Evolutionary conservation across 2,113 vertebrate genomes (phyloP).

Genomic region (Rana temporaria): DNA sequence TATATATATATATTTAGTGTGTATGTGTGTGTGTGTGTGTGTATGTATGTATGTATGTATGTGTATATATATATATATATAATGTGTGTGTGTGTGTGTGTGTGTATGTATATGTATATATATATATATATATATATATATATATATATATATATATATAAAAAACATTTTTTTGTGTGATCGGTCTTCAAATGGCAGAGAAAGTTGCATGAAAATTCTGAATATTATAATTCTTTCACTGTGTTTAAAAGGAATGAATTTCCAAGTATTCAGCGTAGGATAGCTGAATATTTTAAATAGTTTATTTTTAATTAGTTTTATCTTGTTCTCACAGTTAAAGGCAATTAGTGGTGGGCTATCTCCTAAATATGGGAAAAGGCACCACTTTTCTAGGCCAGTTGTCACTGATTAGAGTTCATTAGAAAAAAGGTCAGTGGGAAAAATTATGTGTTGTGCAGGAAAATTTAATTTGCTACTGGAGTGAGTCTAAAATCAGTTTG

Average conservation of each 20-base stretch:
- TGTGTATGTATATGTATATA: too few species aligned
- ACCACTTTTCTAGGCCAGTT: constrained; percentile 44
- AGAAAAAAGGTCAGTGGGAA: constrained; percentile 63
- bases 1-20: too few species aligned
- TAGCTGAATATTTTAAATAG: constrained; percentile 15
- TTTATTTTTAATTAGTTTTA: constrained; percentile 40
- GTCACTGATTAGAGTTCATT: constrained; percentile 64
- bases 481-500: constrained; percentile 62
- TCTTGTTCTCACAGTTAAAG: constrained; percentile 39
- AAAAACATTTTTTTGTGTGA: too few species aligned
- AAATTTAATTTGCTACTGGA: constrained; percentile 30
- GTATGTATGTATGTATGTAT: too few species aligned
- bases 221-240: too few species aligned
- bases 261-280: neutral
- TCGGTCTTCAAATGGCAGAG: neutral
- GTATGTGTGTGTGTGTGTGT: too few species aligned
- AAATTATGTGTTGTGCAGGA: constrained; percentile 55
- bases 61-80: too few species aligned
- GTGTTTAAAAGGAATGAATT: neutral
- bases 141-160: too few species aligned
- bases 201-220: neutral
- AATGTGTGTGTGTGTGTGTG: too few species aligned
- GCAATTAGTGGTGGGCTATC: constrained; percentile 66
- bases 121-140: too few species aligned
- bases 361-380: constrained; percentile 60